Conservation (phyloP, 2,888 invertebrate genomes). For the Tenthredo livida region DNA sequence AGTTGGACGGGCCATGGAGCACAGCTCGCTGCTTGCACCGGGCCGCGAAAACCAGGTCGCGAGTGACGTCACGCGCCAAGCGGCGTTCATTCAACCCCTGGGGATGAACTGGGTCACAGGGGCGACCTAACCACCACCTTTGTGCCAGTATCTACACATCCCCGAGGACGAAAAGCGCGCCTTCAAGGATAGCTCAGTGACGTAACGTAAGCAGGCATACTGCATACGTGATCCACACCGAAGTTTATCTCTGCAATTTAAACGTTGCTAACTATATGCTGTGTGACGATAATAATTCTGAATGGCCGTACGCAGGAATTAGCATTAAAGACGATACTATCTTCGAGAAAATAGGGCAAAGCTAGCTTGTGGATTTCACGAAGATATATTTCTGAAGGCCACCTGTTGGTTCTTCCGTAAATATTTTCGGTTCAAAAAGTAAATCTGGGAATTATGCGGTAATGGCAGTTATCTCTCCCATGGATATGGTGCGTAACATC, state of each 20-base stretch:
- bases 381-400: background rate
- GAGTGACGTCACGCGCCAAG: conserved; percentile 71
- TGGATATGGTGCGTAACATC: background rate
- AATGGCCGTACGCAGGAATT: background rate
- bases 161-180: conserved; percentile 13
- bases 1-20: background rate
- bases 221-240: background rate
- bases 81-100: conserved; percentile 75
- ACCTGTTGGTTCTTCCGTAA: background rate
- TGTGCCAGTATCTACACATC: conserved; percentile 29
- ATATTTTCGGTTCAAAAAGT: background rate
- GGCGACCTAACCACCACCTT: conserved; percentile 58
- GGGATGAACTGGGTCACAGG: conserved; percentile 73
- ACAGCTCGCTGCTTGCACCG: conserved; percentile 62
- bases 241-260: background rate
- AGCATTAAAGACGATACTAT: background rate
- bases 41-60: conserved; percentile 74
- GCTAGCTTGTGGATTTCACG: background rate
- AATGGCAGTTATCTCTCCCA: background rate
- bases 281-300: background rate
- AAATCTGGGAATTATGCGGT: background rate
- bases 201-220: conserved; percentile 23
- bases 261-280: background rate
- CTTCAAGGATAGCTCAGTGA: background rate
- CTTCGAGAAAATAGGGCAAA: background rate